Evolutionary conservation across 1,140 invertebrate genomes (phyloP), one percentile per base, ranked within the genome.

Genomic region (Drosophila sucinea): DNA sequence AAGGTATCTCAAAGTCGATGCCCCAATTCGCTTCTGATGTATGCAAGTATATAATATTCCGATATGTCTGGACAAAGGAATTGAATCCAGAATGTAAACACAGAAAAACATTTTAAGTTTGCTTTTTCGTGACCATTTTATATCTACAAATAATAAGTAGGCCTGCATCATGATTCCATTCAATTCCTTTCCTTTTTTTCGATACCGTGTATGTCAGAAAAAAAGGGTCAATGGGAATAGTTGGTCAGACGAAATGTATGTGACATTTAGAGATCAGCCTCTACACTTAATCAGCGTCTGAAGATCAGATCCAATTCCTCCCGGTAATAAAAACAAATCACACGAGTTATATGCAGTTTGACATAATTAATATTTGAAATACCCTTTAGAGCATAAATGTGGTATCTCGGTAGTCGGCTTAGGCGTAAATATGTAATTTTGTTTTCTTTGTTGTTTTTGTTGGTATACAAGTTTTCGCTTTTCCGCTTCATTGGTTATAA

Each of bases 401-500:
- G 44, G 44, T 51, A 51, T 51, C 10, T 25, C 2, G 23, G 10
- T 6, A 51, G 23, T 51, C 44, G 44, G 35, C 35, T 11, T 38
- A 10, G 30, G 4, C 2, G 4, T 1, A 10, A 10, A 38, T 11
- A 38, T 38, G 3, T 4, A 38, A 25, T 47, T 47, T 27, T 27
- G 7, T 51, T 51, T 47, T 47, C 33, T n/a, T 44, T 25, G 69
- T 81, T 65, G 65, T 51, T 41, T 10, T 67, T 33, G 32, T 54
- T 72, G 73, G 78, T 77, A 51, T 51, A 64, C 32, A 76, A 76
- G 58, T 73, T 76, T 73, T 60, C 64, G 60, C 64, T 68, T 72
- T 72, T 60, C 44, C 40, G 44, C 44, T 51, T 51, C 44, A 51
- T 27, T 51, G 44, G 44, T 27, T 17, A 51, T 51, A 51, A 51